Conservation (phyloP, 2,113 vertebrate species). For the Odobenus rosmarus region DNA sequence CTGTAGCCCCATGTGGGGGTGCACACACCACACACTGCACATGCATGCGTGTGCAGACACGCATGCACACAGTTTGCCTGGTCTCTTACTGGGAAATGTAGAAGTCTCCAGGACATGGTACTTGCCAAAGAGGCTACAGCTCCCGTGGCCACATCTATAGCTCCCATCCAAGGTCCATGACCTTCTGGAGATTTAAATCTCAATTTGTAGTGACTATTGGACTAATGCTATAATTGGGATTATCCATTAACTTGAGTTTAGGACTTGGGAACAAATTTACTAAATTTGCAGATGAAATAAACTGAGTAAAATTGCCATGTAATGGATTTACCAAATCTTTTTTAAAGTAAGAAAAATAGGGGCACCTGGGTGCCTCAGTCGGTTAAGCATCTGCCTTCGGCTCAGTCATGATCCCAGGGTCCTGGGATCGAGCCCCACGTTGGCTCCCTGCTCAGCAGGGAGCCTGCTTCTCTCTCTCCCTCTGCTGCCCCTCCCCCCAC, state of each 20-base stretch:
- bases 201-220: neutral
- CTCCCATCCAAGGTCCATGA: neutral
- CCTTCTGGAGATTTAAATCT: neutral
- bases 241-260: slow-evolving; percentile 47
- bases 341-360: slow-evolving; percentile 38
- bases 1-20: neutral
- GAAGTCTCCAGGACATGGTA: neutral
- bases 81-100: neutral
- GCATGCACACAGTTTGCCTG: neutral
- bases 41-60: neutral
- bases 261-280: slow-evolving; percentile 22
- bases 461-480: neutral
- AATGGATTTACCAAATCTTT: neutral
- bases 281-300: neutral
- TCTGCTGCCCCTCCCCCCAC: neutral
- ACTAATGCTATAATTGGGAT: neutral
- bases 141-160: neutral
- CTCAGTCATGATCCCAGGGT: neutral
- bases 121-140: neutral
- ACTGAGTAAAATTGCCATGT: neutral
- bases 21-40: too few species aligned
- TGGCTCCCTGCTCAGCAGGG: neutral
- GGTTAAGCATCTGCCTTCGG: neutral
- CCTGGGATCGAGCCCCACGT: neutral
- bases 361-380: neutral